Evolutionary conservation across 1,140 invertebrate species (phyloP).

Genomic region (Prorops nasuta): DNA sequence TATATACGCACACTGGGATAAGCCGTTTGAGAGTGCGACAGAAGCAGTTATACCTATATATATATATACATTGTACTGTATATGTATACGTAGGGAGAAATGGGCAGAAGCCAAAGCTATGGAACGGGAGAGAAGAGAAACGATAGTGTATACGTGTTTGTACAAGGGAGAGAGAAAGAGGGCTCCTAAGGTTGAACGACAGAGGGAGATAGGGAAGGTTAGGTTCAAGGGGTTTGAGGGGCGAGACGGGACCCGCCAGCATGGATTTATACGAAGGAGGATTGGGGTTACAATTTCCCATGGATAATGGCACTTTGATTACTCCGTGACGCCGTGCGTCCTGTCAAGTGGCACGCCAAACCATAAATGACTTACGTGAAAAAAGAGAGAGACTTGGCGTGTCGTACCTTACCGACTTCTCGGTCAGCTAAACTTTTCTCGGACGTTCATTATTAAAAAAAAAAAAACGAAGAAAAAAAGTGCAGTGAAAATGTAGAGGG

Average conservation of each 20-base stretch:
- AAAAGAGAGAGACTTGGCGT: slow-evolving; percentile 3
- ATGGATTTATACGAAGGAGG: slow-evolving; percentile 21
- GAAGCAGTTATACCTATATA: too few species aligned
- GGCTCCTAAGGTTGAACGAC: background rate
- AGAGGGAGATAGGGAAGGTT: background rate
- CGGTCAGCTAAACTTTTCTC: too few species aligned
- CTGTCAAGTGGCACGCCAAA: slow-evolving; percentile 46
- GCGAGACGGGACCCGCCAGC: slow-evolving; percentile 8
- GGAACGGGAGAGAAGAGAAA: background rate
- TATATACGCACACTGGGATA: too few species aligned
- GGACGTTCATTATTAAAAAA: too few species aligned
- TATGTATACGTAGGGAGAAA: too few species aligned
- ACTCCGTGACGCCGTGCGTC: slow-evolving; percentile 47
- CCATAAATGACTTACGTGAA: slow-evolving; percentile 32
- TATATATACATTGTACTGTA: too few species aligned
- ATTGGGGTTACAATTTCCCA: slow-evolving; percentile 50
- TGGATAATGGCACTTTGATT: slow-evolving; percentile 57
- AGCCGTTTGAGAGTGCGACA: too few species aligned
- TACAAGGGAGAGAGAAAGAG: slow-evolving; percentile 7
- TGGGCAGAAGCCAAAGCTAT: too few species aligned
- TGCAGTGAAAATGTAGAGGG: background rate
- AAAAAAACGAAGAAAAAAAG: slow-evolving; percentile 1
- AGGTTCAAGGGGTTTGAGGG: slow-evolving; percentile 1
- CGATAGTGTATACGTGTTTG: background rate
- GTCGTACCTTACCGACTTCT: too few species aligned